Evolutionary conservation across 2,797 vertebrate genomes (phyloP).

Genomic region (Lagorchestes hirsutus): DNA sequence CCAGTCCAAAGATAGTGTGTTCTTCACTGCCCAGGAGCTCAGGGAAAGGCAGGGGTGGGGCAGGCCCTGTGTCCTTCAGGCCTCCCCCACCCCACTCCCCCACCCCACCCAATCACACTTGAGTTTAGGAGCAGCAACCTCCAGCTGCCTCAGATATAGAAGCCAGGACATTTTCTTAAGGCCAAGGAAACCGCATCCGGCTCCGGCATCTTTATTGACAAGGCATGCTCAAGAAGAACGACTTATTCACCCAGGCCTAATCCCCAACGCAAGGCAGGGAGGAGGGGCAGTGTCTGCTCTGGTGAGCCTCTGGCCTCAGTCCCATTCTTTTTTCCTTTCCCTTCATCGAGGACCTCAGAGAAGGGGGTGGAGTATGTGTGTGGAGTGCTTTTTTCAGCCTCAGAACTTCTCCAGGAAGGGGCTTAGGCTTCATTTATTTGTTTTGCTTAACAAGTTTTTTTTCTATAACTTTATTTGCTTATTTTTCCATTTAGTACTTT

Average conservation of each 20-base stretch:
- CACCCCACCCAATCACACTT: background rate
- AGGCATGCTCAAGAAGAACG: background rate
- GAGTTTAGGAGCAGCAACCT: slow-evolving; percentile 45
- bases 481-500: background rate
- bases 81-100: background rate
- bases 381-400: background rate
- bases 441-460: background rate
- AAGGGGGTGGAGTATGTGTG: background rate
- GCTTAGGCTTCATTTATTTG: background rate
- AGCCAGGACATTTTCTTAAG: slow-evolving; percentile 44
- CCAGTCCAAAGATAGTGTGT: background rate
- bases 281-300: background rate
- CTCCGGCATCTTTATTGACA: background rate
- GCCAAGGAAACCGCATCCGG: slow-evolving; percentile 36
- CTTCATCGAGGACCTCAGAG: background rate
- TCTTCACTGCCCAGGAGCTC: background rate
- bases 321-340: no score
- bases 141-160: background rate
- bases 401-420: background rate
- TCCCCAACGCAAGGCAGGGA: background rate
- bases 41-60: background rate
- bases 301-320: background rate
- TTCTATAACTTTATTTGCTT: background rate
- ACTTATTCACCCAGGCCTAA: background rate
- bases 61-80: background rate